A percentile compares a stretch with the other conserved stretches of the same genome.
These are phyloP conservation scores for Melanotaenia maccullochi DNA, from an alignment of 2,797 vertebrate species.

Conservation along the genomic window DNA sequence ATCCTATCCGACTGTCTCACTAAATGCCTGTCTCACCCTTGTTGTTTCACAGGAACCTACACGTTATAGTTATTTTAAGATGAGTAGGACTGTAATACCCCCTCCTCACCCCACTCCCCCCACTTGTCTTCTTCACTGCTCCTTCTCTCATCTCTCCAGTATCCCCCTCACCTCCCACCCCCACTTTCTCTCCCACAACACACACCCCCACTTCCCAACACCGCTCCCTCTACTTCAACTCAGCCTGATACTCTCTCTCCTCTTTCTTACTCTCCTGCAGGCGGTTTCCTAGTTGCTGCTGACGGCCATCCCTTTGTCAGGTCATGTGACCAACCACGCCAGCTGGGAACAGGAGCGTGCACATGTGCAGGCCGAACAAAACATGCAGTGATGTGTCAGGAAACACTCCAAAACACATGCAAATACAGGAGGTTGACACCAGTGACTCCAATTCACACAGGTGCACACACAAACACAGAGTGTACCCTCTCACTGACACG, in stretches of 20 bases:
- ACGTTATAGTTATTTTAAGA: constrained; percentile 83
- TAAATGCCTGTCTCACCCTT: constrained; percentile 53
- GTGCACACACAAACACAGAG: constrained; percentile 41
- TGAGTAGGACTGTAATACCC: constrained; percentile 72
- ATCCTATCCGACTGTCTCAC: constrained; percentile 56
- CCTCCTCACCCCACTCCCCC: constrained; percentile 58
- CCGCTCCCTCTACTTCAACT: constrained; percentile 64
- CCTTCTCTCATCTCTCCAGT: constrained; percentile 54
- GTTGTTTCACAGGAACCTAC: constrained; percentile 77
- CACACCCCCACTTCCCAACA: constrained; percentile 54
- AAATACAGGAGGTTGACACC: constrained; percentile 25
- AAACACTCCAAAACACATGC: constrained; percentile 43
- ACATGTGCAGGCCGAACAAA: constrained; percentile 48
- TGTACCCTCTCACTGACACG: constrained; percentile 27
- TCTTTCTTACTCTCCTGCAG: constrained; percentile 77
- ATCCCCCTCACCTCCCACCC: constrained; percentile 61
- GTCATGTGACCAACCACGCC: constrained; percentile 82
- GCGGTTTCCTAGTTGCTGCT: constrained; percentile 87
- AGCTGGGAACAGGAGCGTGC: constrained; percentile 78
- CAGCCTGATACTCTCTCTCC: constrained; percentile 59
- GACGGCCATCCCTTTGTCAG: constrained; percentile 74
- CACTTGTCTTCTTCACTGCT: constrained; percentile 64
- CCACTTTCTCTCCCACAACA: constrained; percentile 54
- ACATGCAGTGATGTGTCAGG: constrained; percentile 19
- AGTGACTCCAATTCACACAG: constrained; percentile 36